Evolutionary conservation across 1,140 invertebrate species (phyloP).

Genomic region (Euura lappo): DNA sequence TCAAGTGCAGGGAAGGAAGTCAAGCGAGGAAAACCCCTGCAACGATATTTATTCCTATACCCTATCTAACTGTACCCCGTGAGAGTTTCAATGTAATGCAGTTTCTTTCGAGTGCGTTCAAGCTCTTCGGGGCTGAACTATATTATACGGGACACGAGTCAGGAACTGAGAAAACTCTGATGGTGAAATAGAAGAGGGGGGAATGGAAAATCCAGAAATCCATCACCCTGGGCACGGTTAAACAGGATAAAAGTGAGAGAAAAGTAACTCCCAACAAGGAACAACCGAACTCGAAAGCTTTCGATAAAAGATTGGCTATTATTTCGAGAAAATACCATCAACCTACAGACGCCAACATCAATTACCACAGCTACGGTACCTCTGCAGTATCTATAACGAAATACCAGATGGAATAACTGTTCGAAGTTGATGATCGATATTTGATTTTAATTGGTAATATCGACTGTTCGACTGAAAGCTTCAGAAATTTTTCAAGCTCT

Average conservation of each 20-base stretch:
- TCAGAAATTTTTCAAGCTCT: too few species aligned
- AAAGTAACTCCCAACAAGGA: slow-evolving; percentile 20
- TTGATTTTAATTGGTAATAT: too few species aligned
- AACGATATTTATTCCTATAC: slow-evolving; percentile 21
- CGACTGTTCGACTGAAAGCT: too few species aligned
- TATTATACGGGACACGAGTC: too few species aligned
- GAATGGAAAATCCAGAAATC: slow-evolving; percentile 44
- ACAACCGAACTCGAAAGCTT: slow-evolving; percentile 27
- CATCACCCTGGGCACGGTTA: slow-evolving; percentile 43
- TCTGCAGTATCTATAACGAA: too few species aligned
- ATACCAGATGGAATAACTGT: too few species aligned
- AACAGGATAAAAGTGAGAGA: slow-evolving; percentile 42
- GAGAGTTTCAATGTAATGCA: background rate
- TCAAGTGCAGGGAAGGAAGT: background rate
- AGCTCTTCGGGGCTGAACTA: too few species aligned
- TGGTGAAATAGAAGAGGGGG: background rate
- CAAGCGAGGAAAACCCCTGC: background rate
- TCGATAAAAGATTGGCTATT: slow-evolving; percentile 34
- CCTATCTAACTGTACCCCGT: background rate
- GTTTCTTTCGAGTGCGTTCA: slow-evolving; percentile 15
- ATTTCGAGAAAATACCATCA: background rate
- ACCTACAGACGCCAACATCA: too few species aligned
- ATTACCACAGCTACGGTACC: too few species aligned
- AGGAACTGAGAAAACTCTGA: too few species aligned
- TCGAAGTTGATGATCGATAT: too few species aligned